Percentiles rank a stretch among this genome's conserved stretches.
These are phyloP conservation scores for Aleadryas rufinucha DNA, from an alignment of 2,113 vertebrate species.

Conservation along the genomic window DNA sequence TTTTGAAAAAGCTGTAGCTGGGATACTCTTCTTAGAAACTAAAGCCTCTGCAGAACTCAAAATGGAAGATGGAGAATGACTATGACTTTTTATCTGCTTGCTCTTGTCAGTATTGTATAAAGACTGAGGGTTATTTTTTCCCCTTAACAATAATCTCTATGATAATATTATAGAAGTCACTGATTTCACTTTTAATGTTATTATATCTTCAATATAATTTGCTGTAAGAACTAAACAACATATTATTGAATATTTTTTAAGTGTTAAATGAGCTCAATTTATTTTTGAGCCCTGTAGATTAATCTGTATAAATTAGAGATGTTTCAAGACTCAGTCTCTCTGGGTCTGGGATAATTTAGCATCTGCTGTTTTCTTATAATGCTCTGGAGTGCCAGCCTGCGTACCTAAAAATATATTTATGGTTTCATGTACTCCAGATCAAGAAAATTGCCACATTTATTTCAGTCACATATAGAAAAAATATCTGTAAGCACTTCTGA, in stretches of 20 bases:
- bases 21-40: not conserved
- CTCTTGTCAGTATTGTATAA: not conserved
- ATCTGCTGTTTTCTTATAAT: not conserved
- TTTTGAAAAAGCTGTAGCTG: not conserved
- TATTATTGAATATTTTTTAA: not conserved
- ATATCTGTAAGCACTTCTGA: not conserved
- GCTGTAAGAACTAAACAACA: not conserved
- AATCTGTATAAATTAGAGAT: not conserved
- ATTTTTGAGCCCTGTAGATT: not conserved
- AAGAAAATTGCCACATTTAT: not conserved
- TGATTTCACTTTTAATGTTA: not conserved
- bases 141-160: not conserved
- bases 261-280: not conserved
- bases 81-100: not conserved
- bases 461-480: not conserved
- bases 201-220: not conserved
- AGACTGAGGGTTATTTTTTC: not conserved
- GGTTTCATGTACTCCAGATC: not conserved
- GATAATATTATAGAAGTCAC: not conserved
- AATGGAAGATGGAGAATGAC: not conserved
- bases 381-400: not conserved
- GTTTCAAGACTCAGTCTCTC: not conserved
- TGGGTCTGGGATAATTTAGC: not conserved
- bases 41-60: not conserved
- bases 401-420: not conserved